Base-by-base conservation (phyloP, 2,797 vertebrate species). In the Fratercula arctica region DNA sequence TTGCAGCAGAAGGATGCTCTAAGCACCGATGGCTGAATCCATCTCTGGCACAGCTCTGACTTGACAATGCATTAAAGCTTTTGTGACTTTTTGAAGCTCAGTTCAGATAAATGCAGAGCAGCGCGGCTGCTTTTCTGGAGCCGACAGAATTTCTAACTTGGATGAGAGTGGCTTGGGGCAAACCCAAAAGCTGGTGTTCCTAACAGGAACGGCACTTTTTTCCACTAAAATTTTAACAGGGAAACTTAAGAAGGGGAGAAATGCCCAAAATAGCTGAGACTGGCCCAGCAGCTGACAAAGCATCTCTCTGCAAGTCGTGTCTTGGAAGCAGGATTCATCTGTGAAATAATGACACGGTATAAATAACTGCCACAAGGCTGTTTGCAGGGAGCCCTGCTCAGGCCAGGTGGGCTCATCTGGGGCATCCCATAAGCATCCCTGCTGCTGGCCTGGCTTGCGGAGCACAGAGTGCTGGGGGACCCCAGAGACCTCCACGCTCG, bases 21-120 rank as follows among this genome's bases (percentile, higher is more conserved):
- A 3, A 89, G 80, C 13, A 3, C 81, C 82, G 80, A 46, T 87
- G 91, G 80, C 72, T 19, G 0, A 85, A 46, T 54, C 87, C 14
- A 5, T 80, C 60, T 68, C 88, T 69, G 73, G 83, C 87, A 56
- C 3, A 0, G n/a, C 80, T 89, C 82, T 74, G 76, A 39, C 37
- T 35, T 70, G 81, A 79, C 0, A 5, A 41, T 60, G 64, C 78
- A 82, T 83, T 92, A 93, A 93, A 90, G 81, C 54, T 70, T 89
- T 76, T 63, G 75, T 87, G 86, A 93, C 67, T 94, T 90, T 90
- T 59, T 79, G 84, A 91, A 94, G 75, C 78, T 93, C 41, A 16
- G 63, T 70, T 95, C 67, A 82, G 89, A 35, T 70, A 50, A 81
- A 54, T 0, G 0, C 59, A 53, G 73, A 66, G 70, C 59, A 82